phyloP scores from a whole-genome alignment of 2,888 invertebrate genomes.

The Aelia acuminata region DNA sequence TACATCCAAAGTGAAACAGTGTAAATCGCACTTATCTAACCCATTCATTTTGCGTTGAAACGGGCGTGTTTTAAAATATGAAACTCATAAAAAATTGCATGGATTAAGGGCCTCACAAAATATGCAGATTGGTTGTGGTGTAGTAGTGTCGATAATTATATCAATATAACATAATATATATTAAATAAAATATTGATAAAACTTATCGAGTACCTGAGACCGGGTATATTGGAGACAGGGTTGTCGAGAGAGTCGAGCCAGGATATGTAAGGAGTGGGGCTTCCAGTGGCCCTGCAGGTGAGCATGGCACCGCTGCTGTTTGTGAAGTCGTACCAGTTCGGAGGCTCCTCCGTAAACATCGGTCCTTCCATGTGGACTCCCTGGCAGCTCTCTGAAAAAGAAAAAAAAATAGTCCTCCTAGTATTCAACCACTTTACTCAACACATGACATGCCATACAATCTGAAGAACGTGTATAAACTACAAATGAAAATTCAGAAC shows the following conservation, averaged over 20 bases:
- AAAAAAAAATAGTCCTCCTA: not conserved
- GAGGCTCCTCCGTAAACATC: conserved; percentile 62
- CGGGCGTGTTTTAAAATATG: no score
- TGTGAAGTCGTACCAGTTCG: conserved; percentile 63
- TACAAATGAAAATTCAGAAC: no score
- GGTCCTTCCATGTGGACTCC: conserved; percentile 62
- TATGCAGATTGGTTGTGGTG: no score
- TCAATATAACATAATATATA: no score
- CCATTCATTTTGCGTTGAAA: no score
- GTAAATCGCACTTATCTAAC: no score
- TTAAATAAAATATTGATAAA: not conserved
- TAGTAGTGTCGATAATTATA: no score
- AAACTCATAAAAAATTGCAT: no score
- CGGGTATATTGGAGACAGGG: conserved; percentile 61
- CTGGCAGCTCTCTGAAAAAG: not conserved
- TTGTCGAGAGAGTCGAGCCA: conserved; percentile 64
- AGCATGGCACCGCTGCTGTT: conserved; percentile 63
- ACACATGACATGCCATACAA: not conserved
- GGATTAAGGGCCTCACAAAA: no score
- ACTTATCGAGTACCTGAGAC: conserved; percentile 57
- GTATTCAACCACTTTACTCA: no score
- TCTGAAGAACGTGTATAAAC: no score
- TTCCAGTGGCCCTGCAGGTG: conserved; percentile 62
- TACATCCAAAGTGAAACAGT: no score
- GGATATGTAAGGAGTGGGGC: conserved; percentile 61